A percentile compares a stretch with the other conserved stretches of the same genome.
phyloP scores from a whole-genome alignment of 2,113 vertebrate genomes.

The Thymallus thymallus region DNA sequence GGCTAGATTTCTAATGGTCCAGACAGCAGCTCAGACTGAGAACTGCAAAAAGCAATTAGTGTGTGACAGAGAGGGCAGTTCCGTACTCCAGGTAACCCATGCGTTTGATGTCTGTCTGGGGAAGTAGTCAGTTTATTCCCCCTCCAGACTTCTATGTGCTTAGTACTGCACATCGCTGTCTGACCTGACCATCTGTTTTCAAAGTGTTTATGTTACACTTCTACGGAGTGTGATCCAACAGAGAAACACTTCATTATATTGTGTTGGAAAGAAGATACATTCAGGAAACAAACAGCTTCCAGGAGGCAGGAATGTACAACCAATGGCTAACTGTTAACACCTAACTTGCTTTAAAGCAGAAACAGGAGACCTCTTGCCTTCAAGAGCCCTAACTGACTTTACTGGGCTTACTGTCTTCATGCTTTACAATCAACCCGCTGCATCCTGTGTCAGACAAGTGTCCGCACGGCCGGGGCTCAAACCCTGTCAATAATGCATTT shows the following conservation, averaged over 20 bases:
- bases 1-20: slow-evolving; percentile 12
- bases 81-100: slow-evolving; percentile 8
- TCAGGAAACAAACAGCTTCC: slow-evolving; percentile 31
- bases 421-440: no score
- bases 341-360: slow-evolving; percentile 26
- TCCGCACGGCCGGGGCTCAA: slow-evolving; percentile 31
- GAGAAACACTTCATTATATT: slow-evolving; percentile 3
- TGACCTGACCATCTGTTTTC: slow-evolving; percentile 14
- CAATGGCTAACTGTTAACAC: slow-evolving; percentile 14
- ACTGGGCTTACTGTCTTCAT: slow-evolving; percentile 29
- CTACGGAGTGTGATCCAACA: neutral
- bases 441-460: slow-evolving; percentile 24
- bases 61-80: slow-evolving; percentile 20
- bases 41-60: slow-evolving; percentile 12
- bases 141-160: slow-evolving; percentile 6
- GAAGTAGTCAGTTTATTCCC: neutral
- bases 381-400: neutral
- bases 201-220: slow-evolving; percentile 21
- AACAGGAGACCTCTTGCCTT: slow-evolving; percentile 27
- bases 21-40: slow-evolving; percentile 30
- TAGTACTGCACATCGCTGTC: neutral
- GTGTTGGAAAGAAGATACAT: neutral
- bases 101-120: slow-evolving; percentile 11
- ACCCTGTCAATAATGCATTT: slow-evolving; percentile 43
- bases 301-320: no score